Evolutionary conservation across 1,140 invertebrate species (phyloP), one percentile per base, ranked within the genome.

Genomic region (Atta texana): DNA sequence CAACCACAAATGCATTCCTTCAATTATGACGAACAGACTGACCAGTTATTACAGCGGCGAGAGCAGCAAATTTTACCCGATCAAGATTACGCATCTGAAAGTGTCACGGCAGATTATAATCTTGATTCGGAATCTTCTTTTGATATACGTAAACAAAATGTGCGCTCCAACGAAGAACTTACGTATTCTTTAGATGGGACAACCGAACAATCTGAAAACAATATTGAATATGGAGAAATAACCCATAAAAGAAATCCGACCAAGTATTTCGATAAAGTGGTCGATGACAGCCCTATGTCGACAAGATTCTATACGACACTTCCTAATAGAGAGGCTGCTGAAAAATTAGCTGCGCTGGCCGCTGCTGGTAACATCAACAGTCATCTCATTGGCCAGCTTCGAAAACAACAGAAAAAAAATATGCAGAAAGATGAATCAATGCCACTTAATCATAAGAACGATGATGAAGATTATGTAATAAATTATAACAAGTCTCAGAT

Each of bases 1-100:
- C 94, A 95, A 85, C 94, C 95, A 0, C 95, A 96, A 80, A 95
- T 94, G 91, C 95, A 96, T 64, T 95, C 95, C 0, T 96, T 96
- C 88, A 96, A 96, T 92, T 96, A 96, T 84, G 95, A 96, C 68
- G 95, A 96, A 84, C 95, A 95, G 64, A 92, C 91, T 39, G 94
- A 94, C 57, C 93, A 93, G 81, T 88, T 89, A 63, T 66, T 84
- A 51, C 87, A 86, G 18, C 82, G 76, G 8, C 85, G 80, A 28
- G 63, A 89, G 51, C 81, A 90, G 75, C 87, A 91, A 8, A 84
- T 93, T 59, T 86, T 93, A 24, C 74, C 91, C 49, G 91, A 90
- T 16, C 93, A 92, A 76, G 90, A 93, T 68, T 94, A 94, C 49
- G 92, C 87, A 4, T 90, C 92, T 0, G 92, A 91, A 8, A 87